Evolutionary conservation across 2,888 invertebrate species (phyloP), one percentile per base, ranked within the genome.

Genomic region (Abrostola triplasia): DNA sequence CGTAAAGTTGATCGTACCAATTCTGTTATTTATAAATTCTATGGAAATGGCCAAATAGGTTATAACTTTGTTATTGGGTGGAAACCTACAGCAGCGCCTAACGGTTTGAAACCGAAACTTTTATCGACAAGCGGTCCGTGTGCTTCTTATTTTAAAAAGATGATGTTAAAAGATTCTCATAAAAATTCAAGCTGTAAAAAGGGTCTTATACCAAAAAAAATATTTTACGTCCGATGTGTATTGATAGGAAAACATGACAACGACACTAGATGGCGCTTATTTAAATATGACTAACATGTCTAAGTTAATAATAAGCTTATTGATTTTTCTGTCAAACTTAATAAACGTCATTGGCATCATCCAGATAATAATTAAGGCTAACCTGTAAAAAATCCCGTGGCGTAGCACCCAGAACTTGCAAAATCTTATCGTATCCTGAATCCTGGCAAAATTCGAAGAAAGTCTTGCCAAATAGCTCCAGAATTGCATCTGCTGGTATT

Each of bases 381-480:
- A 85, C 98, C 96, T 98, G 98, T 77, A 99, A 95, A 91, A 99
- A 99, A 91, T 99, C 99, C 70, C 98, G 95, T 0, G 99, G 98
- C 35, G 98, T 99, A 24, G 99, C 98, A 50, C 99, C 99, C 5
- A 99, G 94, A 6, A 99, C 98, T 93, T 98, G 98, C 41, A 99
- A 95, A 72, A 99, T 99, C 90, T 98, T 98, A 86, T 99, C 99
- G 85, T 99, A 99, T n/a, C 99, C 99, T 4, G 98, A 98, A 88
- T 98, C 98, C 89, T 99, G 98, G 84, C 99, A 99, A 86, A 99
- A 98, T 90, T 99, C 98, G 87, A 99, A 99, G 93, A 99, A 99
- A 80, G 98, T 98, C 87, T 98, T 98, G 0, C 99, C 99, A 84
- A 99, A 98, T 5, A 98, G 93, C 88, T 98, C 98, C 81, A 99